These are phyloP conservation scores for Potamilus streckersoni DNA, from an alignment of 1,140 invertebrate genomes.

Conservation along the genomic window DNA sequence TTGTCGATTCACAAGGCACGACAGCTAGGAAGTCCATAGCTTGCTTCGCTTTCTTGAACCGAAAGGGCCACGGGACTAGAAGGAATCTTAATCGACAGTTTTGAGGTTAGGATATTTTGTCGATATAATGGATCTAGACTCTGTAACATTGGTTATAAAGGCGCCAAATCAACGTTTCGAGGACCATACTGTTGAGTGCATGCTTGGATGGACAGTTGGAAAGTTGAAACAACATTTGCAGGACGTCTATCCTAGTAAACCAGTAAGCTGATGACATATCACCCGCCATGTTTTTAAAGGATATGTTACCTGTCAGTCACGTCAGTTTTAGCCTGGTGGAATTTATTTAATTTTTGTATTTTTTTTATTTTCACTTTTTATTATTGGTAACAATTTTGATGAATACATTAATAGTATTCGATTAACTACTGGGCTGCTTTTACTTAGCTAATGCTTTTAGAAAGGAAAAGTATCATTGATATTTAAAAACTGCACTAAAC, in stretches of 20 bases:
- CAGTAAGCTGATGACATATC: conserved; percentile 74
- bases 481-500: too few species aligned
- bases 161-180: conserved; percentile 90
- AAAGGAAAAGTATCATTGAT: too few species aligned
- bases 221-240: conserved; percentile 85
- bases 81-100: neutral
- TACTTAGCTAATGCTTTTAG: too few species aligned
- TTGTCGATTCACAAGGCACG: conserved; percentile 1
- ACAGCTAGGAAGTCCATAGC: neutral
- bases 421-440: too few species aligned
- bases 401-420: too few species aligned
- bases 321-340: too few species aligned
- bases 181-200: conserved; percentile 85
- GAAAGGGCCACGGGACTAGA: neutral
- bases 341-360: too few species aligned
- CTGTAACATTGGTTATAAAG: conserved; percentile 84
- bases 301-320: too few species aligned
- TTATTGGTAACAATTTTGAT: too few species aligned
- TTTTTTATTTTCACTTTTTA: too few species aligned
- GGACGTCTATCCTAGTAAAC: conserved; percentile 88
- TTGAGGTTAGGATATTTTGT: neutral
- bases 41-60: neutral
- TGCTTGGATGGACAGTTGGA: conserved; percentile 85
- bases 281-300: too few species aligned
- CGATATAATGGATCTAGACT: conserved; percentile 46